Evolutionary conservation across 2,888 invertebrate species (phyloP).

Genomic region (Hirtodrosophila duncani): DNA sequence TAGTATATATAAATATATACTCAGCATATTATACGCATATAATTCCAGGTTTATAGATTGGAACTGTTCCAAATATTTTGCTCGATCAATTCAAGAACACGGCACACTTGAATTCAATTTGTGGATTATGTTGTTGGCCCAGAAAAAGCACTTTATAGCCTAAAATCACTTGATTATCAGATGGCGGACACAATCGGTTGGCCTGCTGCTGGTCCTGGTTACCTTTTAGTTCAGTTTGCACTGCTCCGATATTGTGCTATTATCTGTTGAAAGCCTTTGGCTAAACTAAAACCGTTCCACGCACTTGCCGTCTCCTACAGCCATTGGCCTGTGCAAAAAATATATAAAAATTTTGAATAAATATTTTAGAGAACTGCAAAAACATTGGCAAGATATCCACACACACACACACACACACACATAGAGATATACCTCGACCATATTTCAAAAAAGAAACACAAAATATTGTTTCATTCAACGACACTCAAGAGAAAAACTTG

Average conservation of each 20-base stretch:
- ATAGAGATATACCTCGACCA: neutral
- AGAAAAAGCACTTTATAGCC: too few species aligned
- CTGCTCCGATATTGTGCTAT: conserved; percentile 44
- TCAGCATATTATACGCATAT: conserved; percentile 25
- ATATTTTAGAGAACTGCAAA: conserved; percentile 38
- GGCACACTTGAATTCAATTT: conserved; percentile 53
- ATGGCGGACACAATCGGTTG: too few species aligned
- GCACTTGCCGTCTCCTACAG: conserved; percentile 40
- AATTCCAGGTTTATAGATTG: conserved; percentile 61
- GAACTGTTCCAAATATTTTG: conserved; percentile 49
- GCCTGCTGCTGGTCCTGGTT: conserved; percentile 19
- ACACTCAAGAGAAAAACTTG: conserved; percentile 46
- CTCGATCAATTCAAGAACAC: conserved; percentile 45
- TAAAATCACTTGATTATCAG: conserved; percentile 8
- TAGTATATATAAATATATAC: conserved; percentile 20
- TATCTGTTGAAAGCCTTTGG: conserved; percentile 72
- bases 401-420: conserved; percentile 8
- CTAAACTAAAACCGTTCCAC: conserved; percentile 66
- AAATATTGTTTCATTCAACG: conserved; percentile 9
- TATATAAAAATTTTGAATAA: conserved; percentile 28
- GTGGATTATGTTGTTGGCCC: neutral
- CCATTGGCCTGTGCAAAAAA: conserved; percentile 51
- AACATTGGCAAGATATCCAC: conserved; percentile 27
- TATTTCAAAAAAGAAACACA: too few species aligned
- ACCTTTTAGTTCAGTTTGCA: conserved; percentile 26